Percentiles rank a stretch among this genome's conserved stretches.
Conservation (phyloP, 1,140 invertebrate genomes). For the Brachionus asplanchnoidis region DNA sequence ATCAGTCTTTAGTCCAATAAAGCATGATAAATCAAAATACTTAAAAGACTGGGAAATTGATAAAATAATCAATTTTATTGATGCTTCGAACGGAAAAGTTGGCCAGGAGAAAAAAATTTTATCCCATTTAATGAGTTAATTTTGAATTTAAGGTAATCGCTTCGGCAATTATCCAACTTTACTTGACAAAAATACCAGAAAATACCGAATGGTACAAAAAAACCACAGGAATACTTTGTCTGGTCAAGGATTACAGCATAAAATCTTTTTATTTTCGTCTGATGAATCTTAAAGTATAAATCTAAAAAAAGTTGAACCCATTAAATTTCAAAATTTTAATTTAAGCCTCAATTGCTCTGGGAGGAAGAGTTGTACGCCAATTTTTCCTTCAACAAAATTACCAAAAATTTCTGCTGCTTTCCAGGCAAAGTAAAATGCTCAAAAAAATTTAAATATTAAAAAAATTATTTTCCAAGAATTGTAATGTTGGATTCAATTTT, state of each 20-base stretch:
- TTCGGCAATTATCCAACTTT: background rate
- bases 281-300: background rate
- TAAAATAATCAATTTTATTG: background rate
- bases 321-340: background rate
- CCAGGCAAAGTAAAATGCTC: background rate
- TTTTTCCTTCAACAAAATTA: background rate
- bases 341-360: slow-evolving; percentile 6
- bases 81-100: background rate
- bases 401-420: slow-evolving; percentile 6
- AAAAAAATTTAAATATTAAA: background rate
- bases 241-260: background rate
- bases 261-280: slow-evolving; percentile 23
- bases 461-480: background rate
- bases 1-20: background rate
- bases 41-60: background rate
- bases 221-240: background rate
- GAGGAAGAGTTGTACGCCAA: slow-evolving; percentile 18
- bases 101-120: background rate
- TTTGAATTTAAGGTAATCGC: background rate
- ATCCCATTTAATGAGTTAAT: background rate
- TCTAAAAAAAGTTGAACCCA: too few relatives aligned
- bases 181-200: background rate
- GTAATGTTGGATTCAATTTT: slow-evolving; percentile 40
- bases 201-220: slow-evolving; percentile 19
- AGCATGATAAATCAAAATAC: slow-evolving; percentile 18